Base-by-base conservation (phyloP, 2,888 invertebrate species). In the Microchrysa polita region DNA sequence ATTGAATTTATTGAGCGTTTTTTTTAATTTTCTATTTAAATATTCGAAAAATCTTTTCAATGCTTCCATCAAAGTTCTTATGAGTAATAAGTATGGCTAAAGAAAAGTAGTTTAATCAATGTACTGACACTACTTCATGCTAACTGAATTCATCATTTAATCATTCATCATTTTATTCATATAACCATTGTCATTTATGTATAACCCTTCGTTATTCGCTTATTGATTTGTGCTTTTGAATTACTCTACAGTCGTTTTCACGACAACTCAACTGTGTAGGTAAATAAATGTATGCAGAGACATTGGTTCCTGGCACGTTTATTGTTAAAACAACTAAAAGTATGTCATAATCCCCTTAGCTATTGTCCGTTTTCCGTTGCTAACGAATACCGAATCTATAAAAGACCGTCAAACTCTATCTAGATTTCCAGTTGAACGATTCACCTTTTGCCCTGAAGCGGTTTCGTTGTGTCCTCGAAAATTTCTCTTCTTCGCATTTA, bases 271-370 rank as follows among this genome's bases (percentile, higher is more conserved):
- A n/a, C 14, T 48, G 48, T 55, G n/a, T n/a, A n/a, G n/a, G n/a
- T n/a, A n/a, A n/a, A n/a, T n/a, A 65, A 65, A 34, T 55, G 69
- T 57, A 69, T 69, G 55, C 40, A 53, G 67, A 7, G 40, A 67
- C 67, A 16, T 53, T 53, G 7, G 69, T 34, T 42, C 69, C 69
- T 69, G 69, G 69, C 57, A 69, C 69, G 57, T 34, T 22, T 23
- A 18, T 55, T 34, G 40, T 42, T 69, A 69, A 42, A 55, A 55
- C 69, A 52, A 27, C 23, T 69, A 34, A 34, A 34, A 34, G 27
- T 34, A 34, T 34, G 27, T 7, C 27, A 34, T 34, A 34, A 34
- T 34, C 27, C 27, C 34, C 9, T 10, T 57, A 9, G 34, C 12
- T 12, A 9, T n/a, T n/a, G 40, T 40, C 55, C 20, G 22, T 69